These are phyloP conservation scores for Tenebrio molitor DNA, from an alignment of 1,140 invertebrate genomes.

Conservation along the genomic window DNA sequence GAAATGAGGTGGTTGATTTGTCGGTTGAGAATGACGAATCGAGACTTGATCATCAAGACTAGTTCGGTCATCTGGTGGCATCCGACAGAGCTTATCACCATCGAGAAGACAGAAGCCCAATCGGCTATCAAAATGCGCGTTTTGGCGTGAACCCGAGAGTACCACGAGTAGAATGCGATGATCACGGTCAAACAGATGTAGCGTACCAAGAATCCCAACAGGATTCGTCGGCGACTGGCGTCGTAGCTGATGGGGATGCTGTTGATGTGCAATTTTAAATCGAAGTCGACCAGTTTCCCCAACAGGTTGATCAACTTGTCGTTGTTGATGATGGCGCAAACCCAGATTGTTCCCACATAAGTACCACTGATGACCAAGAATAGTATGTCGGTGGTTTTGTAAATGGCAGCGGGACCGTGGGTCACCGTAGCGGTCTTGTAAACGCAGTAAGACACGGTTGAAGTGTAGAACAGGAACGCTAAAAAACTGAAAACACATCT, in stretches of 20 bases:
- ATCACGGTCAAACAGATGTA: not conserved
- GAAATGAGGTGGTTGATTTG: not conserved
- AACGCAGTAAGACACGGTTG: not conserved
- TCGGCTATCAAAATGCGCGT: not conserved
- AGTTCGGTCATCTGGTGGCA: not conserved
- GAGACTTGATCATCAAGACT: not conserved
- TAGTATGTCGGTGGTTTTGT: conserved; percentile 8
- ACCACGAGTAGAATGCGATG: not conserved
- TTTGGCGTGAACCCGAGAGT: not conserved
- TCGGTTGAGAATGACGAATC: conserved; percentile 2
- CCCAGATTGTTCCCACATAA: conserved; percentile 16
- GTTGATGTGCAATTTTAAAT: not conserved
- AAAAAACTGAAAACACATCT: conserved; percentile 3
- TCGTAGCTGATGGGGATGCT: not conserved
- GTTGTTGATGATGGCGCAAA: conserved; percentile 9
- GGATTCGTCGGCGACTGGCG: not conserved
- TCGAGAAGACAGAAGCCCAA: not conserved
- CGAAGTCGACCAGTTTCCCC: conserved; percentile 13
- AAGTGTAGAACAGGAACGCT: not conserved
- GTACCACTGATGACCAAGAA: not conserved
- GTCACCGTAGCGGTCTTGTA: not conserved
- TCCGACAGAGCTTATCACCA: not conserved
- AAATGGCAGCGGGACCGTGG: not conserved
- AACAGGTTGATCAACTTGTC: conserved; percentile 1
- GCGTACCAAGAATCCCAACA: not conserved